Conservation (phyloP, 2,113 vertebrate species). For the Ptyas mucosa region DNA sequence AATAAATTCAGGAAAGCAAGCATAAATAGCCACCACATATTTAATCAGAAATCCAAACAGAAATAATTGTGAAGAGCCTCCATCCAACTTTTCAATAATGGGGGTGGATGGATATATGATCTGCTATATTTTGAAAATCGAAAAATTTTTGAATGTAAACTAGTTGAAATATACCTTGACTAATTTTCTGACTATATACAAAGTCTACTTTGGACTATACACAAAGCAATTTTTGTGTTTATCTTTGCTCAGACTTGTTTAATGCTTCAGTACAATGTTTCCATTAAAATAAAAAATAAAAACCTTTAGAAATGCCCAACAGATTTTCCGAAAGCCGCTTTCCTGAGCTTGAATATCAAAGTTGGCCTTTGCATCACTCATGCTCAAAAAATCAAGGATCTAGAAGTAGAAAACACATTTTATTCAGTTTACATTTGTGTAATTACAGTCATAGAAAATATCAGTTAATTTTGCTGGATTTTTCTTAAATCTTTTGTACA, state of each 20-base stretch:
- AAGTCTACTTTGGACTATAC: not conserved
- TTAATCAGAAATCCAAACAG: not conserved
- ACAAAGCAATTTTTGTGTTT: not conserved
- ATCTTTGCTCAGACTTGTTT: not conserved
- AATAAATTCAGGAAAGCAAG: not conserved
- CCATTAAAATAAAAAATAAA: not conserved
- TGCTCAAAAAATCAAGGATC: slow-evolving; percentile 88
- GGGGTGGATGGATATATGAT: not conserved
- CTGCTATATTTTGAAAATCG: not conserved
- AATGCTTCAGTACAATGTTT: not conserved
- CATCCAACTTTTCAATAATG: not conserved
- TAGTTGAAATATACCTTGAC: not conserved
- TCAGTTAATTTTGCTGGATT: not conserved
- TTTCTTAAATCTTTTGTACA: not conserved
- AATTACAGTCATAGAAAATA: not conserved
- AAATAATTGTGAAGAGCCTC: not conserved
- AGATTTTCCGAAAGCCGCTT: slow-evolving; percentile 84
- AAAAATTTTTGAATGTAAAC: not conserved
- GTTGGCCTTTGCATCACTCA: slow-evolving; percentile 78
- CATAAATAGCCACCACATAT: not conserved
- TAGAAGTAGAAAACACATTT: slow-evolving; percentile 57
- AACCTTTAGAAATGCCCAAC: slow-evolving; percentile 98
- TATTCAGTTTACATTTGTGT: not conserved
- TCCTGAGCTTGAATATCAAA: slow-evolving; percentile 71
- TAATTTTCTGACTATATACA: not conserved